Conservation (phyloP, 2,113 vertebrate genomes). For the Hiodon tergisus region DNA sequence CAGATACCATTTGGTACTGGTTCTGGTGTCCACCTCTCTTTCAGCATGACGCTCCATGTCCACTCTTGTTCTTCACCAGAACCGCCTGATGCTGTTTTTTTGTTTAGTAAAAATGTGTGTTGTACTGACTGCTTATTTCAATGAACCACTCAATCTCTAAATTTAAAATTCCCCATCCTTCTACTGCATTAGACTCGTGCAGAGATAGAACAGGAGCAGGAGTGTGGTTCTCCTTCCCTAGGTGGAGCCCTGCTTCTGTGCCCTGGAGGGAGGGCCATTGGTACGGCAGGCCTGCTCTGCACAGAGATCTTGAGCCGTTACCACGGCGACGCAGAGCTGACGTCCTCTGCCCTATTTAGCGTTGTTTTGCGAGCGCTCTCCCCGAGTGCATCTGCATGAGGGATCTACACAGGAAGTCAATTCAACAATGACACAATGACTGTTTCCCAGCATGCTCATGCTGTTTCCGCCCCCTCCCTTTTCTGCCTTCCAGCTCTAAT, state of each 20-base stretch:
- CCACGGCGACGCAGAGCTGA: constrained; percentile 53
- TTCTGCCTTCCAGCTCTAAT: too few species aligned
- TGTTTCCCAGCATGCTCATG: not conserved
- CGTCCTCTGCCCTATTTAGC: constrained; percentile 23
- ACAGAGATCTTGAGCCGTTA: constrained; percentile 46
- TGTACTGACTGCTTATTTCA: not conserved
- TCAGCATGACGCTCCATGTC: not conserved
- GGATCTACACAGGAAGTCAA: not conserved
- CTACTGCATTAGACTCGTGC: too few species aligned
- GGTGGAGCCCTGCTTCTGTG: not conserved
- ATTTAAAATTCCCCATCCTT: not conserved
- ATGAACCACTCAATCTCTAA: not conserved
- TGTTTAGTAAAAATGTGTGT: not conserved
- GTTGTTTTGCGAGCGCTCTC: constrained; percentile 15
- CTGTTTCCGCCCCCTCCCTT: not conserved
- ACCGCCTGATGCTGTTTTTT: not conserved
- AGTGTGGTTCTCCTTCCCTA: not conserved
- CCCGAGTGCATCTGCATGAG: not conserved
- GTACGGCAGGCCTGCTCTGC: constrained; percentile 32
- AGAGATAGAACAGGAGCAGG: not conserved
- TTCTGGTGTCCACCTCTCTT: not conserved
- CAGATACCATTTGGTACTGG: too few species aligned
- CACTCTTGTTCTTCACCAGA: not conserved
- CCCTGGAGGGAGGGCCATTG: constrained; percentile 12
- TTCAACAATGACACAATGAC: too few species aligned